A percentile compares a stretch with the other conserved stretches of the same genome.
These are phyloP conservation scores for Burhinus oedicnemus DNA, from an alignment of 2,113 vertebrate species.

Conservation along the genomic window DNA sequence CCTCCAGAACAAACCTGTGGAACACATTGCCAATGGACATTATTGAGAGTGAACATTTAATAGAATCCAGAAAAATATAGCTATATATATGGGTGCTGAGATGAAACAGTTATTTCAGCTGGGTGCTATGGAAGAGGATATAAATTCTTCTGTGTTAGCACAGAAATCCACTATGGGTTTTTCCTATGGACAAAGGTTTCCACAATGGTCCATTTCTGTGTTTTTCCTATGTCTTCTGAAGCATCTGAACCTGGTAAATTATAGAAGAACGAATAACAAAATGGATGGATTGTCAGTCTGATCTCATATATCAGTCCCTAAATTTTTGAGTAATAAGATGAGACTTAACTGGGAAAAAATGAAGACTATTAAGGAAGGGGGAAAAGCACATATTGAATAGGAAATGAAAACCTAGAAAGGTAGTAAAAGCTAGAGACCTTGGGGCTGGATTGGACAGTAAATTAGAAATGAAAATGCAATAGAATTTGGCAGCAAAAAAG, in stretches of 20 bases:
- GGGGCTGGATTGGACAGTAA: conserved; percentile 50
- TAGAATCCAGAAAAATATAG: not conserved
- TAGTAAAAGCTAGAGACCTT: conserved; percentile 16
- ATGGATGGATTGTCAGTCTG: not conserved
- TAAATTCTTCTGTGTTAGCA: not conserved
- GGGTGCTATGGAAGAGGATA: not conserved
- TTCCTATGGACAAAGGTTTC: not conserved
- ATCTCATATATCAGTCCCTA: not conserved
- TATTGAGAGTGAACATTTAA: not conserved
- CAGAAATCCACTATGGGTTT: not conserved
- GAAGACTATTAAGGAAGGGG: not conserved
- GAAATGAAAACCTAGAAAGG: conserved; percentile 15
- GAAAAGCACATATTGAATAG: not conserved
- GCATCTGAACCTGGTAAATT: not conserved
- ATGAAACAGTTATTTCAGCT: not conserved
- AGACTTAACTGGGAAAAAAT: not conserved
- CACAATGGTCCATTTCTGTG: not conserved
- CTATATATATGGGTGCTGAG: accelerated
- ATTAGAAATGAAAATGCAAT: conserved; percentile 66
- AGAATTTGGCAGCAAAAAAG: conserved; percentile 66
- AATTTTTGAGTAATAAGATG: not conserved
- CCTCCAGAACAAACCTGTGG: not conserved
- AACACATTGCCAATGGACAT: not conserved
- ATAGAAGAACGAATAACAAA: not conserved
- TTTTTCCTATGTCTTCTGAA: not conserved